These are phyloP conservation scores for Lissonota sp. DNA, from an alignment of 2,888 invertebrate species.

Conservation along the genomic window DNA sequence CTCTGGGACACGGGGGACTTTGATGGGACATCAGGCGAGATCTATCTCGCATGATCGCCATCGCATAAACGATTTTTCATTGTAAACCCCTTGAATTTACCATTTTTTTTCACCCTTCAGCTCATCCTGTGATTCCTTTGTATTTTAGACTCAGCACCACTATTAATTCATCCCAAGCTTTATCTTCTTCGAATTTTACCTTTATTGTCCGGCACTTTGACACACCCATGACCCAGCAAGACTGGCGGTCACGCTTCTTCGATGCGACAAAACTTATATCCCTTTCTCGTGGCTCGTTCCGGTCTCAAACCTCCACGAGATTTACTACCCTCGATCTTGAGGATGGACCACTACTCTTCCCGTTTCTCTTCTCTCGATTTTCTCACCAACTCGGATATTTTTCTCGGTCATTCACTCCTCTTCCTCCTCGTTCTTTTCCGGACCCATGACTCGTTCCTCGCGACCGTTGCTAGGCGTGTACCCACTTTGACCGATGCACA, in stretches of 20 bases:
- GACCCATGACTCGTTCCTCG: background rate
- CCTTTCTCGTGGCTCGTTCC: conserved; percentile 55
- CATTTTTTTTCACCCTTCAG: conserved; percentile 58
- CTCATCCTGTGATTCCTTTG: conserved; percentile 7
- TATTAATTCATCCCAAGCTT: no score
- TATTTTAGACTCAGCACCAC: no score
- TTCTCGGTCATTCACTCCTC: conserved; percentile 11
- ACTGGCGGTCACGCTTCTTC: conserved; percentile 36
- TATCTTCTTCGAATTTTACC: no score
- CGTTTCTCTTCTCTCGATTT: conserved; percentile 4
- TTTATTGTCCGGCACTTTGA: no score
- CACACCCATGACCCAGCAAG: no score
- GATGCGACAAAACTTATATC: conserved; percentile 35
- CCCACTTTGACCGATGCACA: conserved; percentile 9
- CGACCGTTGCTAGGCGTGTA: conserved; percentile 23
- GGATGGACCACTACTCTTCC: conserved; percentile 28
- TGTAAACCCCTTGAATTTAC: background rate
- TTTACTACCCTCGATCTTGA: conserved; percentile 64
- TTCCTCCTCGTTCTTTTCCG: background rate
- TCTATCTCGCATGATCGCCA: background rate
- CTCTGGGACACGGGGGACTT: conserved; percentile 30
- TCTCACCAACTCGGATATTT: conserved; percentile 10
- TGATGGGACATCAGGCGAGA: conserved; percentile 11
- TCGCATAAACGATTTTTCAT: background rate
- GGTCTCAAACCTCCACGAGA: conserved; percentile 63